Percentiles rank a stretch among this genome's conserved stretches.
phyloP scores from a whole-genome alignment of 2,113 vertebrate species.

The Saccopteryx leptura region DNA sequence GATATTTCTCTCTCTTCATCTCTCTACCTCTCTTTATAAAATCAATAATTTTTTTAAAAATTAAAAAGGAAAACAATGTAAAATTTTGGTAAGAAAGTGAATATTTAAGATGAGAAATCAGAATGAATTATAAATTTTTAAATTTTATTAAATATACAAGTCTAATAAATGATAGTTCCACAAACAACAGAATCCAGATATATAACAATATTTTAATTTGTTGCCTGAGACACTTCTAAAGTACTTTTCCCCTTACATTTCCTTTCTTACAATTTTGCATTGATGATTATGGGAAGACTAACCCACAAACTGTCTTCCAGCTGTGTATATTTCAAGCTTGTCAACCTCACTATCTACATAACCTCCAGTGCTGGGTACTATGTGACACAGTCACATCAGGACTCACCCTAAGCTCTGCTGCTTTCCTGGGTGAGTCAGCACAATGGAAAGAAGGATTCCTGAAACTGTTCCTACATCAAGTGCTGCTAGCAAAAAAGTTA shows the following conservation, averaged over 20 bases:
- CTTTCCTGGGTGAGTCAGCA: not conserved
- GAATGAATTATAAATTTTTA: not conserved
- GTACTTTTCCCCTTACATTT: not conserved
- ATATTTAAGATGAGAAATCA: not conserved
- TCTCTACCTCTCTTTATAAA: too few relatives aligned
- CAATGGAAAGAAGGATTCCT: not conserved
- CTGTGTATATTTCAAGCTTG: not conserved
- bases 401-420: not conserved
- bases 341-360: not conserved
- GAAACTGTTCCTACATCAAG: not conserved
- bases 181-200: not conserved
- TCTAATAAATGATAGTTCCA: not conserved
- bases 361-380: not conserved
- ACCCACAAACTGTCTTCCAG: not conserved
- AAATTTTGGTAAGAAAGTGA: not conserved
- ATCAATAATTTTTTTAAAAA: too few relatives aligned
- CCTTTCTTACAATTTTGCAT: not conserved
- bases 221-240: not conserved
- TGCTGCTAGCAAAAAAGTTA: not conserved
- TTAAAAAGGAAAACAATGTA: too few relatives aligned
- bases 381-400: not conserved
- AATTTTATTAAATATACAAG: constrained; percentile 30
- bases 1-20: too few relatives aligned
- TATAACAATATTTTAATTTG: constrained; percentile 13
- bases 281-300: not conserved